Evolutionary conservation across 2,113 vertebrate genomes (phyloP), one percentile per base, ranked within the genome.

Genomic region (Synodontis membranacea): DNA sequence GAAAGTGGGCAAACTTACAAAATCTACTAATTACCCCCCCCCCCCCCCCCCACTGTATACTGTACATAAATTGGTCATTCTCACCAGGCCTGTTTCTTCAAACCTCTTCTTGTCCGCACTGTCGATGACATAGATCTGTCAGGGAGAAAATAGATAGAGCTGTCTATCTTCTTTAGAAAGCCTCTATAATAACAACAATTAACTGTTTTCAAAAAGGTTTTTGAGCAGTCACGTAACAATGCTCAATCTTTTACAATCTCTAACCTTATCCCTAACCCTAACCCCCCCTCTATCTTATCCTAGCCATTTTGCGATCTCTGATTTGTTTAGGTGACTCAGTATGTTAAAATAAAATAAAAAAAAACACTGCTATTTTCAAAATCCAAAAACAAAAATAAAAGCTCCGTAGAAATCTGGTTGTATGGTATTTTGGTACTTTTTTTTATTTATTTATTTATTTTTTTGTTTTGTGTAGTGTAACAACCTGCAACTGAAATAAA

Each of bases 121-220:
- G 94, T 97, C 97, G 88, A 97, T 97, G 42, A 97, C 96, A 84
- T 97, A 97, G 91, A 97, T 97, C 97, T 97, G 91, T 81, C 93
- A 0, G 31, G 48, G 12, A 84, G 64, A 46, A 79, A 82, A 88
- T 23, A 86, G 23, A 37, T 21, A 89, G 70, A 15, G 28, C 44
- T 42, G 21, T 56, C 23, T 25, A 39, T 25, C 14, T 31, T 31
- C 28, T 42, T 84, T 58, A 2, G 34, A 56, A 52, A 58, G 12
- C 6, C 28, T 58, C 19, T 37, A 15, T 56, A 52, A 52, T 23
- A 3, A 79, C 31, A 34, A 39, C 3, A 25, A 50, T 79, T n/a
- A 28, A 28, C n/a, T 9, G 5, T 12, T 60, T 12, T 81, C 23
- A n/a, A n/a, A n/a, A n/a, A n/a, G n/a, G 5, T 1, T 80, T 54